These are phyloP conservation scores for Dendrocincla fuliginosa DNA, from an alignment of 2,797 vertebrate species.

Conservation along the genomic window DNA sequence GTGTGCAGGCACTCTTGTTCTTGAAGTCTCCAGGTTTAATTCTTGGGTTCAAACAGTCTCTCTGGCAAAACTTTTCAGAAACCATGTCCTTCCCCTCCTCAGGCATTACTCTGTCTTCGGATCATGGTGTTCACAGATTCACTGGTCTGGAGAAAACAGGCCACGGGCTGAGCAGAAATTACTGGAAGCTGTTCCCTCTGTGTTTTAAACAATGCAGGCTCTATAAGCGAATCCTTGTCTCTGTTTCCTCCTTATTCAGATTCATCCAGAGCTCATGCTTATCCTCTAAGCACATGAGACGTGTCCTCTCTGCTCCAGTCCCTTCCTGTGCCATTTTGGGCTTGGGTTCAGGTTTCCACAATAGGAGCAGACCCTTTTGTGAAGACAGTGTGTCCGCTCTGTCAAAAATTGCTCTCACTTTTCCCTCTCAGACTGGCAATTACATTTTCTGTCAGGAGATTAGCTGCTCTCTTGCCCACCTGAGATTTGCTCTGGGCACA, in stretches of 20 bases:
- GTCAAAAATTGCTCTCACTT: background rate
- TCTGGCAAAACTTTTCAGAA: background rate
- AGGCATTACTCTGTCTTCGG: background rate
- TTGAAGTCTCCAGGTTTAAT: background rate
- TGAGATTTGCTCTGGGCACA: background rate
- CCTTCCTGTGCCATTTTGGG: background rate
- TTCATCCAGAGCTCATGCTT: background rate
- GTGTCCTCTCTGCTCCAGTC: background rate
- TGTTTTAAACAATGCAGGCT: background rate
- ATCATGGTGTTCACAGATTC: accelerated
- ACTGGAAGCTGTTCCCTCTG: background rate
- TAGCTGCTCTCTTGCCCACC: background rate
- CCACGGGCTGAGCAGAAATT: background rate
- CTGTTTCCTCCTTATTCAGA: background rate
- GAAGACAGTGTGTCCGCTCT: background rate
- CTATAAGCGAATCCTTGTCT: background rate
- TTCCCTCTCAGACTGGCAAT: background rate
- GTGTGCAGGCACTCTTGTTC: background rate
- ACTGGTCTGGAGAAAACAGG: background rate
- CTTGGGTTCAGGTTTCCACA: background rate
- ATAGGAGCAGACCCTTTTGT: background rate
- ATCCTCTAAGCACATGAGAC: background rate
- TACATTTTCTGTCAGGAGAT: background rate
- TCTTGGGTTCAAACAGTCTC: background rate
- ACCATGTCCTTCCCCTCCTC: background rate